Base-by-base conservation (phyloP, 1,140 invertebrate genomes). In the Sycobia sp. region DNA sequence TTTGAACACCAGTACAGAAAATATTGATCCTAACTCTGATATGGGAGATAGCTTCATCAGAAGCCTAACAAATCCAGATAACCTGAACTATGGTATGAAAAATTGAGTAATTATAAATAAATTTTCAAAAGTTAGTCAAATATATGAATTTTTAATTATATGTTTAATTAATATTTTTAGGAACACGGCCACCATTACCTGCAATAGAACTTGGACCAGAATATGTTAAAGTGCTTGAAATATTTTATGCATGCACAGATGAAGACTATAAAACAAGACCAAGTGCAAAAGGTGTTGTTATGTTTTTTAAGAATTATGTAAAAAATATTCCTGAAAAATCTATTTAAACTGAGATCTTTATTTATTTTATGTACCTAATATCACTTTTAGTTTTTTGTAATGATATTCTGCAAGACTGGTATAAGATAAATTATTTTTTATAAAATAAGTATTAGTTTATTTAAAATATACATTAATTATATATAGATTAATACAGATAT, bases 201-300 rank as follows among this genome's bases (percentile, higher is more conserved):
- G 84, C 84, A n/a, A 83, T 87, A 66, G 82, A 87, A 32, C 79
- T 88, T 3, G 82, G 82, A 47, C 69, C 81, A 29, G 81, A 84
- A 38, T 93, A 92, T 74, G 82, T 84, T 34, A 76, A 78, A 20
- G 81, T 92, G 2, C 79, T 93, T 7, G 84, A 89, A 62, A 65
- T 92, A 57, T 93, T 91, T 78, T 86, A 84, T 72, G 83, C 84
- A 57, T 91, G 90, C 72, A 93, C 91, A 1, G 86, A 89, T 71
- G 74, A 80, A 29, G 76, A 84, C 62, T 84, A 86, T 22, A 77
- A 79, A 43, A 78, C 83, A 63, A 77, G 91, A 44, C 91, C 91
- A 0, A 78, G 82, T 36, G 89, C 91, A 16, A 74, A 77, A 59
- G 79, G 80, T 39, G 54, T 82, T 23, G 72, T 77, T n/a, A 73